phyloP scores from a whole-genome alignment of 2,797 vertebrate genomes.

The Alfaro cultratus region DNA sequence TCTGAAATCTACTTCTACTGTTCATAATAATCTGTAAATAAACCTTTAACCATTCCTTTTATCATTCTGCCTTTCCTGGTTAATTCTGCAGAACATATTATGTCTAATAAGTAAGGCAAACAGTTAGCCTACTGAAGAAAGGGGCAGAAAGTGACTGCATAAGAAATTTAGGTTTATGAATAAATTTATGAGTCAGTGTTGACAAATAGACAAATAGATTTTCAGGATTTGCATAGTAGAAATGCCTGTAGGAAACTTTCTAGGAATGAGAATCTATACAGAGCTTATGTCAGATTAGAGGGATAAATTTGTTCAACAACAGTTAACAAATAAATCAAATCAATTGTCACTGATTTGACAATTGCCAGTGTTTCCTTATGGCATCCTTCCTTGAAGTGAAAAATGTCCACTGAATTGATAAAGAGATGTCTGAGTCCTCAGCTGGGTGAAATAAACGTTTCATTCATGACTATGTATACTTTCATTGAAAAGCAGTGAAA shows the following conservation, averaged over 20 bases:
- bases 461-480: neutral
- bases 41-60: neutral
- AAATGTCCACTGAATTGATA: neutral
- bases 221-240: slow-evolving; percentile 14
- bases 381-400: slow-evolving; percentile 30
- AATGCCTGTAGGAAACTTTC: slow-evolving; percentile 11
- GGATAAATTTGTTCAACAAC: slow-evolving; percentile 38
- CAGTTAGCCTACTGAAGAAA: slow-evolving; percentile 63
- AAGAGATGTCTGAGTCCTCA: neutral
- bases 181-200: slow-evolving; percentile 39
- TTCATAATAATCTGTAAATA: neutral
- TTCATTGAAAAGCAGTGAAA: neutral
- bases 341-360: neutral
- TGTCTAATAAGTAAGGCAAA: slow-evolving; percentile 57
- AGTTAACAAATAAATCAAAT: slow-evolving; percentile 43
- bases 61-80: neutral
- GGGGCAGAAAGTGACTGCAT: slow-evolving; percentile 56
- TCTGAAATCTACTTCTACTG: neutral
- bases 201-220: slow-evolving; percentile 51
- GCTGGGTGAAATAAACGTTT: neutral
- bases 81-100: neutral
- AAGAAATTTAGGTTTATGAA: slow-evolving; percentile 23
- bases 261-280: slow-evolving; percentile 4
- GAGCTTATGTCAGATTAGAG: neutral
- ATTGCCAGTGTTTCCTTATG: slow-evolving; percentile 24